Evolutionary conservation across 2,797 vertebrate genomes (phyloP).

Genomic region (Takifugu ocellatus): DNA sequence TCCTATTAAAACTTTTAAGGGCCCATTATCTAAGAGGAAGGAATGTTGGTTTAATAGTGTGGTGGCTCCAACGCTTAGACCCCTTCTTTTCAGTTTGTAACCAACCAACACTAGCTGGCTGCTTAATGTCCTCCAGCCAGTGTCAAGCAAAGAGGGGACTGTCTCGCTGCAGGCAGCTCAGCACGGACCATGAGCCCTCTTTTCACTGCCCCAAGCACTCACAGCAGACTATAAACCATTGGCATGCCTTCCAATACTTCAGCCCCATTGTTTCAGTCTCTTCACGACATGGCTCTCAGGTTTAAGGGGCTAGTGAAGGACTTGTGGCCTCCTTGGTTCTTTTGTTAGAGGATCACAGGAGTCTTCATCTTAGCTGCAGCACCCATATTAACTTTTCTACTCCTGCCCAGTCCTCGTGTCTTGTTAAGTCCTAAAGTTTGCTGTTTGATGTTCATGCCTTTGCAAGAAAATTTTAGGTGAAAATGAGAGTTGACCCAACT

Average conservation of each 20-base stretch:
- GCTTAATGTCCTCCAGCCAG: constrained; percentile 52
- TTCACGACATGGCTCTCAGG: constrained; percentile 46
- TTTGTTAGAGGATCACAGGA: constrained; percentile 58
- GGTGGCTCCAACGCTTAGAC: constrained; percentile 70
- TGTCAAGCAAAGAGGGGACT: constrained; percentile 28
- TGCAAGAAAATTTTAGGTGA: constrained; percentile 8
- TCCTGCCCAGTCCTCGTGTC: constrained; percentile 21
- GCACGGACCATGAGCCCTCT: constrained; percentile 43
- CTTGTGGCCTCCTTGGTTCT: constrained; percentile 42
- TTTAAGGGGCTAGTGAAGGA: constrained; percentile 52
- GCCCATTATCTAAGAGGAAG: constrained; percentile 75
- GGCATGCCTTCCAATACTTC: constrained; percentile 64
- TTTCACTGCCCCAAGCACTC: constrained; percentile 52
- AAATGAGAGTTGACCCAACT: constrained; percentile 1
- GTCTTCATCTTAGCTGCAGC: constrained; percentile 26
- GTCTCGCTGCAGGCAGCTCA: constrained; percentile 49
- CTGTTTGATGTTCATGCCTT: constrained; percentile 25
- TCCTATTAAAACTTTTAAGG: constrained; percentile 79
- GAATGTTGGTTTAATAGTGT: constrained; percentile 77
- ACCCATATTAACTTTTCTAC: constrained; percentile 33
- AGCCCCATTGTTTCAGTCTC: constrained; percentile 56
- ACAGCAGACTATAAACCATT: constrained; percentile 67
- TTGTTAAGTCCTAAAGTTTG: constrained; percentile 21
- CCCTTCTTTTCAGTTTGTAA: constrained; percentile 68
- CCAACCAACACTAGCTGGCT: constrained; percentile 45